Evolutionary conservation across 1,140 invertebrate genomes (phyloP).

Genomic region (Leptinotarsa texana): DNA sequence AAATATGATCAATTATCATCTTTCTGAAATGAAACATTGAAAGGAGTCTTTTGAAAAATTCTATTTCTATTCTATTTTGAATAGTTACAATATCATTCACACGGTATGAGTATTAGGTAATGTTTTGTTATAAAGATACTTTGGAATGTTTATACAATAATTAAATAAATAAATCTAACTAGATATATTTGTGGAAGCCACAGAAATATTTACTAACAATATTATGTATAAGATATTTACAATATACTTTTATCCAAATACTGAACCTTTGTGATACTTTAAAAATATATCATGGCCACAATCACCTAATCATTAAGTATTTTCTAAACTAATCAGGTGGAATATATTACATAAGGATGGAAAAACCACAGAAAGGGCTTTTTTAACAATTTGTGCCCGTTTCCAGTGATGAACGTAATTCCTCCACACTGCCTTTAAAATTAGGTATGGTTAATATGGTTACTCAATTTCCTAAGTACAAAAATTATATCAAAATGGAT

Average conservation of each 20-base stretch:
- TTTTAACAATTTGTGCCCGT: background rate
- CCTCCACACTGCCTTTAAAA: conserved; percentile 25
- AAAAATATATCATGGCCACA: conserved; percentile 36
- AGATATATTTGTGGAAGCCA: conserved; percentile 39
- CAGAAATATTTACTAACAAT: conserved; percentile 30
- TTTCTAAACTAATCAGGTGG: conserved; percentile 19
- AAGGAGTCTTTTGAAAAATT: conserved; percentile 25
- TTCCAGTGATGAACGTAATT: conserved; percentile 20
- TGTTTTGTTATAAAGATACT: conserved; percentile 34
- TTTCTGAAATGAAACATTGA: background rate
- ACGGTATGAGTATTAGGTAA: conserved; percentile 41
- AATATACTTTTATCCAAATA: conserved; percentile 36
- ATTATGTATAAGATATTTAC: conserved; percentile 32
- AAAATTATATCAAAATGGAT: conserved; percentile 4
- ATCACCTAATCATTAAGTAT: conserved; percentile 28
- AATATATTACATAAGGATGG: background rate
- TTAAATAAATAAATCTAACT: conserved; percentile 37
- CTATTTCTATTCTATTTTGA: conserved; percentile 37
- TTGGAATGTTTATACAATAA: conserved; percentile 39
- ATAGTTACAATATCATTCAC: conserved; percentile 38
- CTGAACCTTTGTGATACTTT: conserved; percentile 35
- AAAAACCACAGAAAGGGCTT: background rate
- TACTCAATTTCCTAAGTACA: background rate
- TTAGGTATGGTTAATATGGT: conserved; percentile 14
- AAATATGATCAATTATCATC: no score